These are phyloP conservation scores for Pachyuromys duprasi DNA, from an alignment of 2,797 vertebrate species.

Conservation along the genomic window DNA sequence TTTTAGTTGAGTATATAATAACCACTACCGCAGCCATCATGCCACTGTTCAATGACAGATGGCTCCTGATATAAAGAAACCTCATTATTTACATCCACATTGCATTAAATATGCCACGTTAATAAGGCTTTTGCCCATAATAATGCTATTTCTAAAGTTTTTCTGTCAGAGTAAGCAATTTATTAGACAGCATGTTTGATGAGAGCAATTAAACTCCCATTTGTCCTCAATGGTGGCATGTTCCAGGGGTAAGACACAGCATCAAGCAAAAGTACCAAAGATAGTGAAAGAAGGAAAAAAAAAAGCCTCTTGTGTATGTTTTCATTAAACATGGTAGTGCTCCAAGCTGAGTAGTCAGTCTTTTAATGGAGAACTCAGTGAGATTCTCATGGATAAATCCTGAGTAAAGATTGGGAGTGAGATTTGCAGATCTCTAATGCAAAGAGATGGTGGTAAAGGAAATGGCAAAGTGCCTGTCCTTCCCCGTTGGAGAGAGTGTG, in stretches of 20 bases:
- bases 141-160: constrained; percentile 72
- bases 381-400: background rate
- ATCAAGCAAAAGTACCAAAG: constrained; percentile 79
- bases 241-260: constrained; percentile 62
- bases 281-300: constrained; percentile 50
- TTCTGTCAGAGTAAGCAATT: constrained; percentile 75
- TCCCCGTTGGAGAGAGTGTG: background rate
- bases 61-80: constrained; percentile 70
- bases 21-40: constrained; percentile 59
- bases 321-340: background rate
- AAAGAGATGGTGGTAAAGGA: background rate
- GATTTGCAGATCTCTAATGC: background rate
- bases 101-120: constrained; percentile 66
- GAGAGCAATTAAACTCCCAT: constrained; percentile 80
- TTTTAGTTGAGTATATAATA: constrained; percentile 68
- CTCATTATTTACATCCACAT: constrained; percentile 62
- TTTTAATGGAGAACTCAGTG: background rate
- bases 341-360: background rate
- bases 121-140: constrained; percentile 57
- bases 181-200: constrained; percentile 77
- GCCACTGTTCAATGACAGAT: constrained; percentile 63
- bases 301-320: constrained; percentile 13
- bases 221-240: constrained; percentile 61
- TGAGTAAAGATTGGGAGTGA: background rate
- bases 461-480: background rate